A percentile compares a stretch with the other conserved stretches of the same genome.
Evolutionary conservation across 2,113 vertebrate species (phyloP).

Genomic region (Leucosticte australis): DNA sequence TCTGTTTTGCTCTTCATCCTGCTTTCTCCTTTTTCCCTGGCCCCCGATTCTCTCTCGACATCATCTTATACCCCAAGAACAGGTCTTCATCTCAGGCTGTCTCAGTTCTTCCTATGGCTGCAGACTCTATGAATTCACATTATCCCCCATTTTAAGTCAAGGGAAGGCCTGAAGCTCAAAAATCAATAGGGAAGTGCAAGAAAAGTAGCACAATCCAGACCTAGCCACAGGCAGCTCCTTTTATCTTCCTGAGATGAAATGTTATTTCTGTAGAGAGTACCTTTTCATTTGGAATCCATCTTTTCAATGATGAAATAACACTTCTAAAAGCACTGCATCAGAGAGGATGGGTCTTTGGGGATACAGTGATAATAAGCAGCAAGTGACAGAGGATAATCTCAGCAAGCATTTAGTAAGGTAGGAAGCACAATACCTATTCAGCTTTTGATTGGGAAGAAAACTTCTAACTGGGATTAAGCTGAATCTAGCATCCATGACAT

Average conservation of each 20-base stretch:
- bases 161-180: constrained; percentile 30
- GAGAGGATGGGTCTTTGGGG: constrained; percentile 10
- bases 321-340: constrained; percentile 37
- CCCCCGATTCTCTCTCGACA: neutral
- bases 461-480: constrained; percentile 34
- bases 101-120: neutral
- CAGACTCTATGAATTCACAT: constrained; percentile 18
- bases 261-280: constrained; percentile 44
- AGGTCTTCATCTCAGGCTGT: neutral
- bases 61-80: neutral
- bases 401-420: constrained; percentile 55
- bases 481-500: neutral
- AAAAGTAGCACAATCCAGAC: constrained; percentile 46
- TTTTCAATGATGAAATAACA: constrained; percentile 54
- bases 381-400: constrained; percentile 51
- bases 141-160: neutral
- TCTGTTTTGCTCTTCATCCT: neutral
- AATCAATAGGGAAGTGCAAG: constrained; percentile 65
- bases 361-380: constrained; percentile 38
- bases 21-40: neutral
- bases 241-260: constrained; percentile 62
- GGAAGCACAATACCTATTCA: constrained; percentile 53
- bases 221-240: constrained; percentile 54
- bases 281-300: constrained; percentile 57
- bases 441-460: constrained; percentile 19